Percentiles rank a stretch among this genome's conserved stretches.
Evolutionary conservation across 2,113 vertebrate genomes (phyloP).

Genomic region (Miniopterus natalensis): DNA sequence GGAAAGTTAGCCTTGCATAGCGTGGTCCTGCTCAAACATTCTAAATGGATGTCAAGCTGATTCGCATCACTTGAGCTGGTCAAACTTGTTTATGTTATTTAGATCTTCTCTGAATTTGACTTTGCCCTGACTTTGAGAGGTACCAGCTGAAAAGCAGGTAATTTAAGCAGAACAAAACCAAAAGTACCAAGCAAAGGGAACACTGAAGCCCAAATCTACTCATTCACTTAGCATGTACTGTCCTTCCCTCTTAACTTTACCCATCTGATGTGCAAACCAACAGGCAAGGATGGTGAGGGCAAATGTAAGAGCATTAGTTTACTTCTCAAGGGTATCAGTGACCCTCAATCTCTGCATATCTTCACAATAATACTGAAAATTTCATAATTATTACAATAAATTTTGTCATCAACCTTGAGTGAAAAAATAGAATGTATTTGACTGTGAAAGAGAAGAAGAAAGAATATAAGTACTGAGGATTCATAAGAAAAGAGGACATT

Average conservation of each 20-base stretch:
- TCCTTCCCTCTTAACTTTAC: background rate
- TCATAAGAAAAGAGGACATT: background rate
- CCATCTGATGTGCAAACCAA: background rate
- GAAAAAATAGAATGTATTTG: background rate
- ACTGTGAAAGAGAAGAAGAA: background rate
- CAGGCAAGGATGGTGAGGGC: background rate
- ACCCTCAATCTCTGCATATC: background rate
- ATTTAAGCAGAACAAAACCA: slow-evolving; percentile 88
- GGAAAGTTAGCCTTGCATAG: slow-evolving; percentile 16
- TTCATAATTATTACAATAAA: background rate
- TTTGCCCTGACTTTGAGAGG: slow-evolving; percentile 86
- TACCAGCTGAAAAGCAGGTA: slow-evolving; percentile 84
- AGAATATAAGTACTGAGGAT: background rate
- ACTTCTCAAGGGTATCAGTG: background rate
- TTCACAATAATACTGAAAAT: background rate
- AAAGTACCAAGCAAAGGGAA: slow-evolving; percentile 75
- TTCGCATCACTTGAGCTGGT: slow-evolving; percentile 73
- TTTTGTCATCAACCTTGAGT: background rate
- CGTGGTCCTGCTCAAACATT: background rate
- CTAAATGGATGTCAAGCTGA: slow-evolving; percentile 76
- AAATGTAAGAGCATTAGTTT: background rate
- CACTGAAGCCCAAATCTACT: slow-evolving; percentile 51
- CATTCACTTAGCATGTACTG: slow-evolving; percentile 13
- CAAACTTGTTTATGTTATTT: slow-evolving; percentile 71
- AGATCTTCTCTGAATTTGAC: slow-evolving; percentile 81